Conservation (phyloP, 2,888 invertebrate species). For the Seladonia tumulorum region DNA sequence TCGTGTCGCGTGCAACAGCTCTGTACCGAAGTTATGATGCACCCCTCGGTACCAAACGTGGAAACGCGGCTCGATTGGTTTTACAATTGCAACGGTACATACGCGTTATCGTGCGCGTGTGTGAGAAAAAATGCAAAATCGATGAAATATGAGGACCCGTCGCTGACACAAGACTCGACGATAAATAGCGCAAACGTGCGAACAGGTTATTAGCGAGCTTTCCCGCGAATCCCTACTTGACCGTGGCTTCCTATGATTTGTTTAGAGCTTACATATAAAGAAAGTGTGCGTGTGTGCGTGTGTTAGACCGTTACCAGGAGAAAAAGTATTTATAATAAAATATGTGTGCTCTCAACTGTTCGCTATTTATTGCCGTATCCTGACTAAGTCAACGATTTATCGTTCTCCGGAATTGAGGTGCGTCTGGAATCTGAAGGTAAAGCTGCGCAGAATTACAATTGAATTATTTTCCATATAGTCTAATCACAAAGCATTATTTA, state of each 20-base stretch:
- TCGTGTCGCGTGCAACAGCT: not conserved
- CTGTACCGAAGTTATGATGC: not conserved
- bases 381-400: not conserved
- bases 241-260: not conserved
- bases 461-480: not conserved
- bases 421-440: not conserved
- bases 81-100: conserved; percentile 54
- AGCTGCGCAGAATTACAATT: not conserved
- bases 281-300: not conserved
- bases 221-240: not conserved
- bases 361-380: conserved; percentile 3
- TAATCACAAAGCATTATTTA: not conserved
- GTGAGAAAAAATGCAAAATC: conserved; percentile 14
- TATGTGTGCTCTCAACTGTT: not conserved
- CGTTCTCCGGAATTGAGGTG: not conserved
- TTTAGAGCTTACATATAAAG: not conserved
- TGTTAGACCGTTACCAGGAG: not conserved
- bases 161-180: not conserved
- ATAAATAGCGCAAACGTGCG: conserved; percentile 7
- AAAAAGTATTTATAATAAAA: conserved; percentile 41
- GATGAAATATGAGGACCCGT: not conserved
- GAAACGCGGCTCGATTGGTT: conserved; percentile 43
- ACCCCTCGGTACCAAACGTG: conserved; percentile 23
- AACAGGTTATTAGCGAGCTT: conserved; percentile 15
- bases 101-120: not conserved